Percentiles rank a stretch among this genome's conserved stretches.
phyloP scores from a whole-genome alignment of 2,113 vertebrate genomes.

The Protomyctophum bolini region DNA sequence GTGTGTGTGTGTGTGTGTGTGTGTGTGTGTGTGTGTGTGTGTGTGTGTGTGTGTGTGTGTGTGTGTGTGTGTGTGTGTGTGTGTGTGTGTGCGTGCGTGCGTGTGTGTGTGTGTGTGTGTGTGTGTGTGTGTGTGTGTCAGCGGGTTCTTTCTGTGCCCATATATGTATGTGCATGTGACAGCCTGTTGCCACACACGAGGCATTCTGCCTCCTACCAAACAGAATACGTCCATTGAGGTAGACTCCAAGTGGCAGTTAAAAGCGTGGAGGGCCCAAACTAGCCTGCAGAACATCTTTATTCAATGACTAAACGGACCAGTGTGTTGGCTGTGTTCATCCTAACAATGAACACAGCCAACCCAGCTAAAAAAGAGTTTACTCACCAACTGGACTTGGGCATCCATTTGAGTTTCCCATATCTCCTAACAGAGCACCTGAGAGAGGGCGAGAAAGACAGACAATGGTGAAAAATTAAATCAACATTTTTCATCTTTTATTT shows the following conservation, averaged over 20 bases:
- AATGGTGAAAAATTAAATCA: too few species aligned
- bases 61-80: constrained; percentile 8
- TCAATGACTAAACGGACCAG: background rate
- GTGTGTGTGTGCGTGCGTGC: background rate
- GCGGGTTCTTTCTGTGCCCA: background rate
- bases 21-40: constrained; percentile 23
- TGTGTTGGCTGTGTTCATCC: background rate
- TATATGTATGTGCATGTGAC: constrained; percentile 1
- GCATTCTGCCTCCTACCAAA: background rate
- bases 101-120: background rate
- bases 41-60: constrained; percentile 9
- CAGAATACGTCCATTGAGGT: constrained; percentile 8
- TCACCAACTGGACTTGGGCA: constrained; percentile 96
- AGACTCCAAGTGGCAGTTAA: background rate
- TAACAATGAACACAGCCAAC: background rate
- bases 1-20: constrained; percentile 10
- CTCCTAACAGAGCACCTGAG: constrained; percentile 91
- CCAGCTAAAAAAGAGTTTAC: constrained; percentile 55
- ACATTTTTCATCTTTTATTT: too few species aligned
- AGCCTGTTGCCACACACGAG: constrained; percentile 31
- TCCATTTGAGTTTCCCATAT: constrained; percentile 90
- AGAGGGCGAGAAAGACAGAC: background rate
- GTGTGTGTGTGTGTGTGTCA: background rate
- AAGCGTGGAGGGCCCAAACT: background rate
- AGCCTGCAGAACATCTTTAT: background rate